These are phyloP conservation scores for Carettochelys insculpta DNA, from an alignment of 2,113 vertebrate species.

Conservation along the genomic window DNA sequence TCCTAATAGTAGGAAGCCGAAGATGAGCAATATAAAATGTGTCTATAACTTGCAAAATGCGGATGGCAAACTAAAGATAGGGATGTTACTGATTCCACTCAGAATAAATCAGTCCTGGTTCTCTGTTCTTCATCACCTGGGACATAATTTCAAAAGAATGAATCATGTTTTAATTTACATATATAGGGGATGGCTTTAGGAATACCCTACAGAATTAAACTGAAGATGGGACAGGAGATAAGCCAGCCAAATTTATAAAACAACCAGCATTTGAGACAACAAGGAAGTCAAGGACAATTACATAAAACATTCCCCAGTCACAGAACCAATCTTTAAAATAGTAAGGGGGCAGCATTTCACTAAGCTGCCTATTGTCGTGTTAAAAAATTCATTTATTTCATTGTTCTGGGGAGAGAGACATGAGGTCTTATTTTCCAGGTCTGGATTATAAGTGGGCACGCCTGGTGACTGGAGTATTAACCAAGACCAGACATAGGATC, in stretches of 20 bases:
- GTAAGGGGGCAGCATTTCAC: not conserved
- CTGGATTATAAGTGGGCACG: not conserved
- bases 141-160: not conserved
- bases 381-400: too few species aligned
- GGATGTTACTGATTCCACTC: not conserved
- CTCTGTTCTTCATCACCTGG: not conserved
- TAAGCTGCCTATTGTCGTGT: not conserved
- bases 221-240: not conserved
- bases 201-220: not conserved
- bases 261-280: not conserved
- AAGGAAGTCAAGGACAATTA: not conserved
- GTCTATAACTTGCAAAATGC: not conserved
- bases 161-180: not conserved
- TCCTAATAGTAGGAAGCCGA: not conserved
- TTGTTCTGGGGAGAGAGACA: not conserved
- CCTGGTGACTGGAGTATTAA: not conserved
- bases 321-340: not conserved
- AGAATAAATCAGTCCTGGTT: not conserved
- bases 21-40: not conserved
- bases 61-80: not conserved
- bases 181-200: not conserved
- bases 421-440: not conserved
- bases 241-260: not conserved
- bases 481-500: not conserved
- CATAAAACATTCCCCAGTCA: not conserved